Conservation (phyloP, 2,797 vertebrate species). For the Xyrichtys novacula region DNA sequence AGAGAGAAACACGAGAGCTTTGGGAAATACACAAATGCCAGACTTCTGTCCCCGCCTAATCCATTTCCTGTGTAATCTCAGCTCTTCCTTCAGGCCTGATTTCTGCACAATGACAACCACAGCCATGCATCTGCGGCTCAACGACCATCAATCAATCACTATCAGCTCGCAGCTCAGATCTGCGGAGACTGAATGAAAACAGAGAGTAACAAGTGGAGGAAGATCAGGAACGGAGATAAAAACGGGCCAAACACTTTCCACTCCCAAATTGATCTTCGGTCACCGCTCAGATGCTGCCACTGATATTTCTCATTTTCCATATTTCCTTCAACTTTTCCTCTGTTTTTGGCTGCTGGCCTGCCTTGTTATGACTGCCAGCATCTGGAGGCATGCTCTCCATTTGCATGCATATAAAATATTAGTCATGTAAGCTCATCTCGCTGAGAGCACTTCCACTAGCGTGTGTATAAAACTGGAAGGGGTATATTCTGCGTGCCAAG, state of each 20-base stretch:
- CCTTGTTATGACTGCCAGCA: conserved; percentile 34
- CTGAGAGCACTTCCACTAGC: conserved; percentile 74
- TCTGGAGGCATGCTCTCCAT: conserved; percentile 58
- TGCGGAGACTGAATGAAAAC: conserved; percentile 19
- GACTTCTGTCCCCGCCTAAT: conserved; percentile 1
- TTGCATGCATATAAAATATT: conserved; percentile 66
- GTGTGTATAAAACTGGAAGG: conserved; percentile 41
- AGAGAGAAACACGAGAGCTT: not conserved
- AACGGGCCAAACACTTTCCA: conserved; percentile 2
- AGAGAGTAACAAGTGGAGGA: conserved; percentile 4
- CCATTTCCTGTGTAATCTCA: conserved; percentile 20
- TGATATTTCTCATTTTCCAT: conserved; percentile 24
- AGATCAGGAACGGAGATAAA: not conserved
- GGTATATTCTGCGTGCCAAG: conserved; percentile 48
- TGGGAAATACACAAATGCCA: conserved; percentile 29
- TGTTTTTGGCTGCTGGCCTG: conserved; percentile 40
- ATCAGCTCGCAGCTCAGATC: conserved; percentile 23
- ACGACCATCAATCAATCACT: conserved; percentile 46
- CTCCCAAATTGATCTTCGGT: conserved; percentile 40
- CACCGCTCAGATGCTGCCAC: conserved; percentile 13
- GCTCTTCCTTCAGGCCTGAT: conserved; percentile 18
- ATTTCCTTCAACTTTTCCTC: conserved; percentile 4
- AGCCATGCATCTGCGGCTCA: not conserved
- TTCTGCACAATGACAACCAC: conserved; percentile 22
- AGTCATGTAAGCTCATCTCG: conserved; percentile 71